Evolutionary conservation across 2,113 vertebrate genomes (phyloP).

Genomic region (Rynchops niger): DNA sequence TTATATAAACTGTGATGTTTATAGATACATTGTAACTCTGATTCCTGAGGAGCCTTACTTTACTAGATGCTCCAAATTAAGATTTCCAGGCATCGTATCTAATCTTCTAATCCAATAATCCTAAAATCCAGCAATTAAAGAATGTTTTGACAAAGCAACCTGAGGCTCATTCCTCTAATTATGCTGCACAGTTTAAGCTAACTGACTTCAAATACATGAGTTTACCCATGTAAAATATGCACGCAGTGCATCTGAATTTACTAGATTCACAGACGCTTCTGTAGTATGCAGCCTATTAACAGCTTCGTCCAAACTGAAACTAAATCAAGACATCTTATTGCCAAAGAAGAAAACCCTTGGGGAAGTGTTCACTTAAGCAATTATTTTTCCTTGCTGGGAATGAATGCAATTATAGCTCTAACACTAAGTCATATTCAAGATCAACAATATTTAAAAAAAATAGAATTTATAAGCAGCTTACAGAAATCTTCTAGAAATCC

Average conservation of each 20-base stretch:
- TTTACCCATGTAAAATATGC: not conserved
- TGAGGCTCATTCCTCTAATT: constrained; percentile 49
- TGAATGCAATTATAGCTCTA: not conserved
- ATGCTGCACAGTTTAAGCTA: constrained; percentile 6
- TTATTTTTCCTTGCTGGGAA: not conserved
- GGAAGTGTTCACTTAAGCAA: not conserved
- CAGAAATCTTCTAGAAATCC: constrained; percentile 18
- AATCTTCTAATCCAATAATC: constrained; percentile 68
- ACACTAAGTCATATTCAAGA: not conserved
- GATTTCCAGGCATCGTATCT: constrained; percentile 37
- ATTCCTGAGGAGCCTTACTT: not conserved
- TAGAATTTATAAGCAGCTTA: not conserved
- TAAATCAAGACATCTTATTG: not conserved
- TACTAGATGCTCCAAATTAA: constrained; percentile 11
- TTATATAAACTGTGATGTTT: not conserved
- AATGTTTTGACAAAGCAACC: constrained; percentile 53
- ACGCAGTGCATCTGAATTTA: not conserved
- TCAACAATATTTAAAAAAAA: not conserved
- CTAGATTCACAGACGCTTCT: not conserved
- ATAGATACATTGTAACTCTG: not conserved
- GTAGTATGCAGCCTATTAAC: not conserved
- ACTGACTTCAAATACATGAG: not conserved
- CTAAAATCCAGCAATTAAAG: constrained; percentile 62
- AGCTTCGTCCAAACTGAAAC: not conserved
- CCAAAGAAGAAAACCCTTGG: not conserved